phyloP scores from a whole-genome alignment of 2,113 vertebrate genomes.

The Sorex araneus region DNA sequence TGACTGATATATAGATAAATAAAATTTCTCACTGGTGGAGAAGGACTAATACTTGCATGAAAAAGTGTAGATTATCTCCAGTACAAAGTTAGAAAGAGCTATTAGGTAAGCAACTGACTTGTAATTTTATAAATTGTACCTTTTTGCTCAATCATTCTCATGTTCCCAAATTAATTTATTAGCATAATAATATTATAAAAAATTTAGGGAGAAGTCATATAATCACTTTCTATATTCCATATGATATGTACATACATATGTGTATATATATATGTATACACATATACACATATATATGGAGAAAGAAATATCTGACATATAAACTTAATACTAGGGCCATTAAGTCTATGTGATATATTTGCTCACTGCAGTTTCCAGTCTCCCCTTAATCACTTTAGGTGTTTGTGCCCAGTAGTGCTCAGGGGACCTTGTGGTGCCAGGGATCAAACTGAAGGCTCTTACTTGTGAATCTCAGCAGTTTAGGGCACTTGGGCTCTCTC shows the following conservation, averaged over 20 bases:
- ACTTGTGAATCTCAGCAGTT: too few species aligned
- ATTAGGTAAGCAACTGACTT: constrained; percentile 13
- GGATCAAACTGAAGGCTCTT: too few species aligned
- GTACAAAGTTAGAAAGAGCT: neutral
- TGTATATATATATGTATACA: neutral
- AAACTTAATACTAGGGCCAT: too few species aligned
- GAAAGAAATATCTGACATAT: too few species aligned
- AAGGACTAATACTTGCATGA: neutral
- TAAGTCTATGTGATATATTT: too few species aligned
- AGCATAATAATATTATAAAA: neutral
- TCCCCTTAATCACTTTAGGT: too few species aligned
- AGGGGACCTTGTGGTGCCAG: too few species aligned
- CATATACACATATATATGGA: constrained; percentile 12
- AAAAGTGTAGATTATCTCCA: neutral
- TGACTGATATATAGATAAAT: neutral
- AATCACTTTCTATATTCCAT: neutral
- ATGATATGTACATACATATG: neutral
- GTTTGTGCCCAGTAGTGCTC: too few species aligned
- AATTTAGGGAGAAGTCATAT: constrained; percentile 28
- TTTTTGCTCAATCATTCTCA: constrained; percentile 36
- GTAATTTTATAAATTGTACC: neutral
- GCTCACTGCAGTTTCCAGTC: too few species aligned
- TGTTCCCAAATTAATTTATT: constrained; percentile 28
- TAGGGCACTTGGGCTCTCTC: too few species aligned
- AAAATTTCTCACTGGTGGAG: neutral